These are phyloP conservation scores for Pseudococcus longispinus DNA, from an alignment of 2,888 invertebrate species.

Conservation along the genomic window DNA sequence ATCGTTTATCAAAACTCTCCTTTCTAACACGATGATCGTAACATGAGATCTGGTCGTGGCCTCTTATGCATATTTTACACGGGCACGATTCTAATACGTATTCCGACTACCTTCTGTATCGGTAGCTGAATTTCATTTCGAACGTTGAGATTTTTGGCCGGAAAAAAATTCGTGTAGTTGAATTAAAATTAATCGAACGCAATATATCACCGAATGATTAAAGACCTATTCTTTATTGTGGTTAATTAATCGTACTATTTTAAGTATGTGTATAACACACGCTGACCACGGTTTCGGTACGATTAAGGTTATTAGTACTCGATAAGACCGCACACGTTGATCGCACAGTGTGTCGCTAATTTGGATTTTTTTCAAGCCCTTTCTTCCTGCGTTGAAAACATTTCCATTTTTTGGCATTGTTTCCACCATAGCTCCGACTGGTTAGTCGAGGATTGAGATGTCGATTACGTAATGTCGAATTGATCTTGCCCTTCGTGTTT, in stretches of 20 bases:
- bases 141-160: background rate
- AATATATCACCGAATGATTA: slow-evolving; percentile 33
- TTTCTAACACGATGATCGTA: slow-evolving; percentile 2
- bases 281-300: slow-evolving; percentile 16
- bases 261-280: background rate
- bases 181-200: slow-evolving; percentile 30
- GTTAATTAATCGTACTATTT: slow-evolving; percentile 33
- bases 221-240: slow-evolving; percentile 26
- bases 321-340: slow-evolving; percentile 38
- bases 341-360: slow-evolving; percentile 26
- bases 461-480: background rate
- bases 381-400: background rate
- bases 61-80: background rate
- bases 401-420: background rate
- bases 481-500: background rate
- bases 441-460: background rate
- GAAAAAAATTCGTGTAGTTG: background rate
- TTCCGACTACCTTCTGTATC: slow-evolving; percentile 1
- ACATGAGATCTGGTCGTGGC: background rate
- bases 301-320: slow-evolving; percentile 37
- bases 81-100: background rate
- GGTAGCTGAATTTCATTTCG: slow-evolving; percentile 16
- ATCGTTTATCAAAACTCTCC: background rate
- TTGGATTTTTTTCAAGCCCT: background rate
- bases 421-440: background rate